Evolutionary conservation across 2,888 invertebrate genomes (phyloP), one percentile per base, ranked within the genome.

Genomic region (Agrotis segetum): DNA sequence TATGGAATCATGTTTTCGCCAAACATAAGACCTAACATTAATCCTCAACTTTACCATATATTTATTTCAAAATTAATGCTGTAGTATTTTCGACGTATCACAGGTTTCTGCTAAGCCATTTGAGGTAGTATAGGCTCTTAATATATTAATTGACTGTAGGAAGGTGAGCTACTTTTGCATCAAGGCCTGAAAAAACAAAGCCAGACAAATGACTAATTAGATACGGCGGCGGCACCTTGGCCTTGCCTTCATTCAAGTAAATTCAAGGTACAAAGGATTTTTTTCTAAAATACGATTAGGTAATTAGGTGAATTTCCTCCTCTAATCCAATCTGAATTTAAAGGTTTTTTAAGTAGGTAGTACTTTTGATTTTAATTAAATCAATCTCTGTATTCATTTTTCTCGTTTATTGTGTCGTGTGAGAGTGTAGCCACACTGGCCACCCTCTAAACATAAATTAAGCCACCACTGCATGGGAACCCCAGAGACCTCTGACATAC

Each of bases 131-230:
- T n/a, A n/a, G n/a, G n/a, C n/a, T n/a, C n/a, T n/a, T n/a, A 56
- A 19, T n/a, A 11, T 56, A 56, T 34, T 34, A 17, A 34, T 5
- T 6, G 34, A n/a, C 34, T 19, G 14, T 34, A 34, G 34, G 56
- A 56, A n/a, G 34, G 2, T n/a, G 34, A 34, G 14, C 34, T 56
- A 24, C 7, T 53, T 14, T 3, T 21, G 34, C n/a, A 34, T 56
- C 34, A 56, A 56, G 56, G 56, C n/a, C 34, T 56, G 2, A 14
- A 34, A 55, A 56, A 56, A 56, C n/a, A 24, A 21, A 34, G 34
- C 11, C n/a, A 56, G 6, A 17, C 3, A 5, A n/a, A 34, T 56
- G 2, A 16, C 56, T 56, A 56, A 56, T 56, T 3, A 56, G 16
- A 17, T 9, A 24, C 9, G 16, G 24, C 9, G 16, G 24, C 17